Evolutionary conservation across 2,888 invertebrate genomes (phyloP), one percentile per base, ranked within the genome.

Genomic region (Liposcelis brunnea): DNA sequence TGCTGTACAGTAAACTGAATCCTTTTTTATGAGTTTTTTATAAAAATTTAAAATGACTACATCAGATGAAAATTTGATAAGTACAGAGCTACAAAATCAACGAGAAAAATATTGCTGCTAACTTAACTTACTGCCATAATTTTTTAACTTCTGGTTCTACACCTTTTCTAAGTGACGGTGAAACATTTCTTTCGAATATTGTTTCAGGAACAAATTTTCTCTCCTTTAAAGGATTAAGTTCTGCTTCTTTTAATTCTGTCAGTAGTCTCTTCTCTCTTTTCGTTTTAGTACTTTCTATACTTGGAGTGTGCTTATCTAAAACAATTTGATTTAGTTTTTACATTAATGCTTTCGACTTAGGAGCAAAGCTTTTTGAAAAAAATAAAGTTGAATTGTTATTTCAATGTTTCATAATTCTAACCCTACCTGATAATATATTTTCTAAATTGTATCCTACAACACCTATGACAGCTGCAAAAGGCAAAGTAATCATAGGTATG

Each of bases 361-460:
- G n/a, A n/a, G n/a, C n/a, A n/a, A n/a, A n/a, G n/a, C n/a, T n/a
- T n/a, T n/a, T 40, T 7, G 11, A 15, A 40, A 4, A 16, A 14
- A 8, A 4, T 40, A 16, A 16, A 4, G 12, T n/a, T 40, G 15
- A 40, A 6, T 7, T n/a, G 15, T 7, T 16, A 14, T 43, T 6
- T 7, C 5, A 35, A 14, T 6, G 35, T 35, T 6, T 26, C 8
- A 6, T 6, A 26, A 26, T 26, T 26, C 26, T 26, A 26, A 43
- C n/a, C 14, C 70, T 76, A 58, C 77, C 77, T 0, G 83, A 83
- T 5, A 84, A 42, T 48, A 72, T 60, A 45, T 67, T 74, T 66
- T 93, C 91, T 50, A 90, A 52, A 55, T 89, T 80, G 60, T 93
- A 93, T 19, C 94, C 94, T 54, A 91, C 65, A 45, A 83, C 69